These are phyloP conservation scores for Apogon hyalosoma DNA, from an alignment of 2,797 vertebrate species.

Conservation along the genomic window DNA sequence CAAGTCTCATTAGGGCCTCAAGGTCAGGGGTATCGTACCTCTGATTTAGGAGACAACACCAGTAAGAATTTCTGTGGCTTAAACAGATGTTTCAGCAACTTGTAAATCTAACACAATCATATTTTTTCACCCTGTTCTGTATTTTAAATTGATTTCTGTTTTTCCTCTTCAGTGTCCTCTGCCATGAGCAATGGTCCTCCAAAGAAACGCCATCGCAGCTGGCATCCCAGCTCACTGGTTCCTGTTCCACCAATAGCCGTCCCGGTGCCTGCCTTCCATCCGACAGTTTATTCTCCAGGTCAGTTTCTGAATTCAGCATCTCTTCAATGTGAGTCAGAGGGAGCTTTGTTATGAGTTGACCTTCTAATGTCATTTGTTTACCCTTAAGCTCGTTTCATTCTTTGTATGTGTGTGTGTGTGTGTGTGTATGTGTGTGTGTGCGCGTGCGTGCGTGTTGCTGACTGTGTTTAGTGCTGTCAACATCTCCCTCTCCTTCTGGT, in stretches of 20 bases:
- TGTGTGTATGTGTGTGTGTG: conserved; percentile 18
- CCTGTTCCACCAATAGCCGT: conserved; percentile 85
- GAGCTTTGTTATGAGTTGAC: conserved; percentile 9
- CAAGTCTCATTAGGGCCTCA: conserved; percentile 84
- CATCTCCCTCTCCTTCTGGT: not conserved
- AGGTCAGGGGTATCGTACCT: conserved; percentile 83
- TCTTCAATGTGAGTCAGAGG: not conserved
- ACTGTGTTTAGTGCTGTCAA: conserved; percentile 17
- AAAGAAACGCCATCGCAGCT: conserved; percentile 97
- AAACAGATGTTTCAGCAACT: not conserved
- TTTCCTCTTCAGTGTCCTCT: conserved; percentile 67
- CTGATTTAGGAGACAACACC: conserved; percentile 88
- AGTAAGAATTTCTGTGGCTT: conserved; percentile 52
- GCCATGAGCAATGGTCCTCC: conserved; percentile 93
- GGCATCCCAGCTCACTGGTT: conserved; percentile 89
- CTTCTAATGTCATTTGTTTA: conserved; percentile 2
- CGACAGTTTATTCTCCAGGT: conserved; percentile 89
- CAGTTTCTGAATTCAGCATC: conserved; percentile 46
- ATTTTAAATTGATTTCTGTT: not conserved
- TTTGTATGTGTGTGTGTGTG: not conserved
- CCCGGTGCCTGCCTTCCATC: conserved; percentile 89
- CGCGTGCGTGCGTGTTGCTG: conserved; percentile 12
- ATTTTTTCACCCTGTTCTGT: not conserved
- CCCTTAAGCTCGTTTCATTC: conserved; percentile 11
- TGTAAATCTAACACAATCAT: not conserved